Base-by-base conservation (phyloP, 1,140 invertebrate genomes). In the Drosophila orosa region DNA sequence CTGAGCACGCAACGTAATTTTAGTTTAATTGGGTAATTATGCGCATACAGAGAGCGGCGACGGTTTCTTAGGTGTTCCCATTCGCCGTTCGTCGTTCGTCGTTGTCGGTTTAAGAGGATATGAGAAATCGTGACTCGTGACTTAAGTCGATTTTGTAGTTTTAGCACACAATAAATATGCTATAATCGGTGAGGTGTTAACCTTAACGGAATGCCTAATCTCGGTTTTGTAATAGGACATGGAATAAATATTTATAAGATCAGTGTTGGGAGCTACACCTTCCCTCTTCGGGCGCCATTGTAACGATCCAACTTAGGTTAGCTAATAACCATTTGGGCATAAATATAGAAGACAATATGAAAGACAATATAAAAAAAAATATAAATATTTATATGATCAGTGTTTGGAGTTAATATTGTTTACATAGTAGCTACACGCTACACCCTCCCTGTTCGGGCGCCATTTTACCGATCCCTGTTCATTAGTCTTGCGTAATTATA, bases 1-100 rank as follows among this genome's bases (percentile, higher is more conserved):
- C 87, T 90, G 87, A 90, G 87, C 87, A 91, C 89, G 87, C 89
- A 90, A 91, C 87, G 89, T 90, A 90, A 90, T 91, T 90, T 91
- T 75, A 84, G 79, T 90, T 90, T 90, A 90, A 90, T 90, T 89
- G 89, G 87, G 89, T 90, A 90, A 90, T 90, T 90, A 90, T 90
- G 85, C 85, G 82, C 85, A 90, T 90, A 86, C 86, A 90, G 75
- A 90, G 72, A 87, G 48, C 56, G 72, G 52, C 59, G 72, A 57
- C 45, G 74, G 27, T 76, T 75, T 40, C 65, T 33, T 39, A 40
- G 66, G 33, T 58, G 68, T 47, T 50, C 22, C 17, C 47, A 25
- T 12, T 45, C 42, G 22, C 4, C 42, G 19, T 24, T 44, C 40
- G 39, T 17, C 1, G n/a, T 17, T 48, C n/a, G 61, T 39, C n/a